These are phyloP conservation scores for Platichthys flesus DNA, from an alignment of 2,113 vertebrate genomes.

Conservation along the genomic window DNA sequence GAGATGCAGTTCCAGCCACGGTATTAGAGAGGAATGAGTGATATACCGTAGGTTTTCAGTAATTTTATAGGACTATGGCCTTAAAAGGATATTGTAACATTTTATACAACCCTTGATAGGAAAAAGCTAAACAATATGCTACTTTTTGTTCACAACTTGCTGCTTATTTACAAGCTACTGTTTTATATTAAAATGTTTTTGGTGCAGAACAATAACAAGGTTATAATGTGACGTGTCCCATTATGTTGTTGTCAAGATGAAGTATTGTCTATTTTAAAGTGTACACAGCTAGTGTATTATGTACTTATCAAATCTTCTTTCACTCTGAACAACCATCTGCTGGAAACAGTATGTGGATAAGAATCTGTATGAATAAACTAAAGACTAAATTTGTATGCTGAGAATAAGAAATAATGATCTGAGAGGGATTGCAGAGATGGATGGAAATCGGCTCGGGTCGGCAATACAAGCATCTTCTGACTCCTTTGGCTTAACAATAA, in stretches of 20 bases:
- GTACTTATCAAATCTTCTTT: not conserved
- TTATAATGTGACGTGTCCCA: not conserved
- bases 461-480: too few relatives aligned
- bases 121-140: not conserved
- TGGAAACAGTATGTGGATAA: not conserved
- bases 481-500: not conserved
- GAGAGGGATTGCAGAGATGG: not conserved
- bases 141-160: not conserved
- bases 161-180: not conserved
- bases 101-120: not conserved
- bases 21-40: not conserved
- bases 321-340: not conserved
- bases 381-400: not conserved
- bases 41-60: not conserved
- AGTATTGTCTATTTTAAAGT: not conserved
- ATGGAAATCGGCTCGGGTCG: not conserved
- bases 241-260: not conserved
- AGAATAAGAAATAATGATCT: not conserved
- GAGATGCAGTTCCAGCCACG: not conserved
- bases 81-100: not conserved
- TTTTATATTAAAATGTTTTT: not conserved
- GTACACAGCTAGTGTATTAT: not conserved
- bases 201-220: not conserved
- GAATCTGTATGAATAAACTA: not conserved
- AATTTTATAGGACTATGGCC: not conserved